phyloP scores from a whole-genome alignment of 2,888 invertebrate species.

The Microctonus brassicae region DNA sequence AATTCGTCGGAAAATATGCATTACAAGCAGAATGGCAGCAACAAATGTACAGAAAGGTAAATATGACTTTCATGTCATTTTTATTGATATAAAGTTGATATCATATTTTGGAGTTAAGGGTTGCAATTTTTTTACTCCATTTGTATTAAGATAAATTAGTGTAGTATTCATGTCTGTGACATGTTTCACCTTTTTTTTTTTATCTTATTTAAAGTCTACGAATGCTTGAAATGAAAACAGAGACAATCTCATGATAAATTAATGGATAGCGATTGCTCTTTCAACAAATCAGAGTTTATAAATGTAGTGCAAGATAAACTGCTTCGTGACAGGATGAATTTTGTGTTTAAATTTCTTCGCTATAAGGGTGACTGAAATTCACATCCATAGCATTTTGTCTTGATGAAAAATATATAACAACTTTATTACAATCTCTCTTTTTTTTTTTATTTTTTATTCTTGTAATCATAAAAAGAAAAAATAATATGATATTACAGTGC shows the following conservation, averaged over 20 bases:
- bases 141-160: too few species aligned
- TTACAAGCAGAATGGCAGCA: too few species aligned
- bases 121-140: too few species aligned
- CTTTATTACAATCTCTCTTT: not conserved
- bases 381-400: slow-evolving; percentile 11
- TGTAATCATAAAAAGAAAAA: slow-evolving; percentile 33
- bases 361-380: not conserved
- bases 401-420: not conserved
- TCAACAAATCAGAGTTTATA: not conserved
- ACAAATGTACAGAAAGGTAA: too few species aligned
- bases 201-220: not conserved
- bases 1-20: too few species aligned
- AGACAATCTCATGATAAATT: slow-evolving; percentile 9
- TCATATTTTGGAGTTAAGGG: too few species aligned
- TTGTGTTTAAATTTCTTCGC: slow-evolving; percentile 14
- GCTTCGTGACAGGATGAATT: slow-evolving; percentile 15
- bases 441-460: not conserved
- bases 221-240: not conserved
- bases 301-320: slow-evolving; percentile 15
- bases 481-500: slow-evolving; percentile 51
- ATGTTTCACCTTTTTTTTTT: not conserved
- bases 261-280: slow-evolving; percentile 10
- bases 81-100: too few species aligned
- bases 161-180: not conserved
- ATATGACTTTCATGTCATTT: too few species aligned